Evolutionary conservation across 2,888 invertebrate genomes (phyloP).

Genomic region (Mimas tiliae): DNA sequence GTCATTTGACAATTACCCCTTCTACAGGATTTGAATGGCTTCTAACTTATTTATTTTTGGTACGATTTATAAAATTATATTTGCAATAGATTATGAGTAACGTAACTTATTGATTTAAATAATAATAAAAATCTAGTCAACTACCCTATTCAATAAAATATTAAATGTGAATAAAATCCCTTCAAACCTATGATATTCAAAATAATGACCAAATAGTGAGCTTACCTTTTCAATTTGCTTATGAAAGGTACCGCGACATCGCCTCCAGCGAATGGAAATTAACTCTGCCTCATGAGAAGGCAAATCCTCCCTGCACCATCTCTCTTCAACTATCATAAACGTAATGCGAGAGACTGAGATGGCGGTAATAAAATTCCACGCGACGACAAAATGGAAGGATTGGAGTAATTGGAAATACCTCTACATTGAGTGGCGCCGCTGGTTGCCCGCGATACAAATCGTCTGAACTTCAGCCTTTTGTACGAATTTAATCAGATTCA

Average conservation of each 20-base stretch:
- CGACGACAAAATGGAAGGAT: slow-evolving; percentile 79
- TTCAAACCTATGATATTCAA: slow-evolving; percentile 2
- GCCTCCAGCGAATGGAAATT: slow-evolving; percentile 78
- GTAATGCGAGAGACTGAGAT: slow-evolving; percentile 56
- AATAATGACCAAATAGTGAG: slow-evolving; percentile 26
- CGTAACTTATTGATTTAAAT: too few relatives aligned
- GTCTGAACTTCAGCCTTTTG: slow-evolving; percentile 71
- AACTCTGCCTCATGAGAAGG: slow-evolving; percentile 72
- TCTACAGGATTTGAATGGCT: too few relatives aligned
- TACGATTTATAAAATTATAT: too few relatives aligned
- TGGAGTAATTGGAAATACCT: slow-evolving; percentile 85
- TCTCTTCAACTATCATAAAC: slow-evolving; percentile 50
- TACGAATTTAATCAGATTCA: slow-evolving; percentile 75
- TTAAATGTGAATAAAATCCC: not conserved
- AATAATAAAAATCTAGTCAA: too few relatives aligned
- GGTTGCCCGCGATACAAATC: slow-evolving; percentile 70
- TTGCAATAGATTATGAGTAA: too few relatives aligned
- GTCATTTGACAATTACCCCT: too few relatives aligned
- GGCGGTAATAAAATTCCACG: slow-evolving; percentile 70
- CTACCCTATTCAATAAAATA: not conserved
- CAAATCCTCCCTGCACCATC: slow-evolving; percentile 56
- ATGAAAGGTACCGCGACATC: slow-evolving; percentile 70
- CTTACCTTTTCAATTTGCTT: slow-evolving; percentile 69
- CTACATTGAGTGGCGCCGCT: slow-evolving; percentile 73
- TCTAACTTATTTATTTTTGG: too few relatives aligned